These are phyloP conservation scores for Cheilinus undulatus DNA, from an alignment of 2,113 vertebrate genomes.

Conservation along the genomic window DNA sequence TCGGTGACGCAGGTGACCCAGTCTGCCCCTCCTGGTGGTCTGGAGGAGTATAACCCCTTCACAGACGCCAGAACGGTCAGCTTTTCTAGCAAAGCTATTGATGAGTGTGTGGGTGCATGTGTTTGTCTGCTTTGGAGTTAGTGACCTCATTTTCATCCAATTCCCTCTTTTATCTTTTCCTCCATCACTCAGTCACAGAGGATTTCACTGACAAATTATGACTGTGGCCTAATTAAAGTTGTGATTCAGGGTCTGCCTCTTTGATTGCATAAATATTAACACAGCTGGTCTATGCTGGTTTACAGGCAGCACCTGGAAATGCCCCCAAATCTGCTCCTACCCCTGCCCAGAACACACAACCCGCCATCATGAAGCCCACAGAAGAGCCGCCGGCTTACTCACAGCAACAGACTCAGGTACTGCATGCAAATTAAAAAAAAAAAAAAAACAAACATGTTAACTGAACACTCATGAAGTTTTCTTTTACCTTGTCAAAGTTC, in stretches of 20 bases:
- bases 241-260: slow-evolving; percentile 20
- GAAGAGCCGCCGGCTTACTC: slow-evolving; percentile 95
- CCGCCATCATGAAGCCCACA: slow-evolving; percentile 99
- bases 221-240: slow-evolving; percentile 56
- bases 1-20: slow-evolving; percentile 98
- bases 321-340: slow-evolving; percentile 89
- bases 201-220: slow-evolving; percentile 52
- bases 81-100: slow-evolving; percentile 18
- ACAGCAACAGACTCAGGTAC: slow-evolving; percentile 86
- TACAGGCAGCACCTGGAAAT: slow-evolving; percentile 89
- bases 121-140: slow-evolving; percentile 34
- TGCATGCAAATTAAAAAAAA: too few species aligned
- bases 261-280: slow-evolving; percentile 30
- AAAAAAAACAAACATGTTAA: neutral
- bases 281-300: slow-evolving; percentile 20
- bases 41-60: slow-evolving; percentile 99
- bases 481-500: neutral
- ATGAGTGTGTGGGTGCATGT: slow-evolving; percentile 27
- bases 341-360: slow-evolving; percentile 91
- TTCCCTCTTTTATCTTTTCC: slow-evolving; percentile 17
- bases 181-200: slow-evolving; percentile 42
- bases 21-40: slow-evolving; percentile 90
- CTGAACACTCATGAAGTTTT: neutral
- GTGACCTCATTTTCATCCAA: slow-evolving; percentile 57
- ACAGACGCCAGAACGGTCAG: slow-evolving; percentile 96